phyloP scores from a whole-genome alignment of 2,797 vertebrate genomes.

The Poecilia picta region DNA sequence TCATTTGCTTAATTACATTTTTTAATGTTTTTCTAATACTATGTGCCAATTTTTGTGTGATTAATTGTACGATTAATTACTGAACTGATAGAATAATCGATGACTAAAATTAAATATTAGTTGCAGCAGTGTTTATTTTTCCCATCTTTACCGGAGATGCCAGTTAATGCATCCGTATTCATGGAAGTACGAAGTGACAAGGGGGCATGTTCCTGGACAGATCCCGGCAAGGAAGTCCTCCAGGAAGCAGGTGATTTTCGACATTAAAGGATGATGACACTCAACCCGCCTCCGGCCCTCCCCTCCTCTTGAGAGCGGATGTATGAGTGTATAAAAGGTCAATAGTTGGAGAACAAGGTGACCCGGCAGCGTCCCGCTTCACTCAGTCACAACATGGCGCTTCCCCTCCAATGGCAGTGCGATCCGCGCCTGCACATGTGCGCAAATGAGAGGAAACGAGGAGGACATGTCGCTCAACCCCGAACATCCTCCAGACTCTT shows the following conservation, averaged over 20 bases:
- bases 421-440: constrained; percentile 35
- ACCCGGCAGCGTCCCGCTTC: constrained; percentile 37
- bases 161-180: background rate
- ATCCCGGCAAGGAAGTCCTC: constrained; percentile 29
- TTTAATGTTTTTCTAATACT: too few species aligned
- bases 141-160: background rate
- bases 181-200: constrained; percentile 12
- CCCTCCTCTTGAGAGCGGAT: constrained; percentile 36
- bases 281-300: constrained; percentile 10
- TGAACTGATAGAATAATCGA: too few species aligned
- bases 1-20: too few species aligned
- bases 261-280: constrained; percentile 33
- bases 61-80: too few species aligned
- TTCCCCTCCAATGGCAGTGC: constrained; percentile 22
- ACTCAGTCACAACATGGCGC: constrained; percentile 33
- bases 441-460: constrained; percentile 70
- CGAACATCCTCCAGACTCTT: constrained; percentile 78
- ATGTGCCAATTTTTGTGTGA: too few species aligned
- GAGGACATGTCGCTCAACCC: constrained; percentile 74
- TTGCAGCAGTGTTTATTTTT: too few species aligned
- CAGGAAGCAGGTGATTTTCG: constrained; percentile 69
- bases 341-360: constrained; percentile 42
- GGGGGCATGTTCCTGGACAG: constrained; percentile 60
- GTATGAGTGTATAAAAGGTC: constrained; percentile 58
- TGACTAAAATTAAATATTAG: too few species aligned